Evolutionary conservation across 2,888 invertebrate genomes (phyloP).

Genomic region (Erebia ligea): DNA sequence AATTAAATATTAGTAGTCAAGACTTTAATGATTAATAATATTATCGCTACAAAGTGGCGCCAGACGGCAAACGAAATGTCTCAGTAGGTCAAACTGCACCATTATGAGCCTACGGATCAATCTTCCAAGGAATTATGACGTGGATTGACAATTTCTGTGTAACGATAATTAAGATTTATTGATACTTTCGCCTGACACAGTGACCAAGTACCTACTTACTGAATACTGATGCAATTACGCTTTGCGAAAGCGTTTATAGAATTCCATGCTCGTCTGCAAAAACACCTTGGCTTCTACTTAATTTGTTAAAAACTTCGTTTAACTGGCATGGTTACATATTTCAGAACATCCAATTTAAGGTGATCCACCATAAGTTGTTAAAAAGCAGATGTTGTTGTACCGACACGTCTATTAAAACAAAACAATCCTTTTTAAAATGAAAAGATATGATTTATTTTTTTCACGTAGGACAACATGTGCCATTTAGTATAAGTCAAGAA

Average conservation of each 20-base stretch:
- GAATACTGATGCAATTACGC: conserved; percentile 50
- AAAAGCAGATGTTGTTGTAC: not conserved
- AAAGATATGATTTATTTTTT: no score
- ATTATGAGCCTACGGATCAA: not conserved
- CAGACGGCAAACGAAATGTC: not conserved
- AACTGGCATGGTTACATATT: not conserved
- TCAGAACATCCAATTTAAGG: not conserved
- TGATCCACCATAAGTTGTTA: not conserved
- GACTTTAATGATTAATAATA: no score
- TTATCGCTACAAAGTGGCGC: not conserved
- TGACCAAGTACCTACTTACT: conserved; percentile 44
- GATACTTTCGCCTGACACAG: conserved; percentile 53
- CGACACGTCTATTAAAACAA: not conserved
- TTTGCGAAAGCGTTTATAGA: conserved; percentile 52
- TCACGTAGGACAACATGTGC: no score
- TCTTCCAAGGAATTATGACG: conserved; percentile 15
- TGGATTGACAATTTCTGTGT: conserved; percentile 38
- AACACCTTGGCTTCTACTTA: conserved; percentile 8
- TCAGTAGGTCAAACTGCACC: not conserved
- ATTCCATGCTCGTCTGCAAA: conserved; percentile 44
- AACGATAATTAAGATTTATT: conserved; percentile 43
- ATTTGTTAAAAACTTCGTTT: not conserved
- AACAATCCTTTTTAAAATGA: no score
- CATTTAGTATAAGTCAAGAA: no score
- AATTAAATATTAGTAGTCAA: no score